Percentiles rank a stretch among this genome's conserved stretches.
phyloP scores from a whole-genome alignment of 2,888 invertebrate genomes.

The Diplolepis rosae region DNA sequence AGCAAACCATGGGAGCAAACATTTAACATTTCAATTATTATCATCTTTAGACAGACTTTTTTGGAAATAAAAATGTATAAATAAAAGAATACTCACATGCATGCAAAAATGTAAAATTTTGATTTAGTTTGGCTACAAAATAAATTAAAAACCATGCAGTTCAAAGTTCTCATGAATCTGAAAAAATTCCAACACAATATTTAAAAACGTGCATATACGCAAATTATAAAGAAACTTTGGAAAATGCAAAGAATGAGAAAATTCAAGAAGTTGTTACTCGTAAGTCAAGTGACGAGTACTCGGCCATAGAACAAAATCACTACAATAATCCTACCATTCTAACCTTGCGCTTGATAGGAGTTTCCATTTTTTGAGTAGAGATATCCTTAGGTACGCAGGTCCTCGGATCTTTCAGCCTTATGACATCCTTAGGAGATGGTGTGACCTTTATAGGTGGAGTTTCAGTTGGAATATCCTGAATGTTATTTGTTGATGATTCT shows the following conservation, averaged over 20 bases:
- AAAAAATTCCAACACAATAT: not conserved
- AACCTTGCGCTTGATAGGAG: conserved; percentile 72
- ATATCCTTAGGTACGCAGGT: conserved; percentile 67
- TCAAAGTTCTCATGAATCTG: too few relatives aligned
- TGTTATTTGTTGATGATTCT: not conserved
- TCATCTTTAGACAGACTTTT: not conserved
- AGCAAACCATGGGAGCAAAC: too few relatives aligned
- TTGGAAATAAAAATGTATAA: not conserved
- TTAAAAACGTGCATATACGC: conserved; percentile 20
- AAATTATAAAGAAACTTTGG: conserved; percentile 32
- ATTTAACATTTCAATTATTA: not conserved
- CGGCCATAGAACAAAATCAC: conserved; percentile 51
- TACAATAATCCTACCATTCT: conserved; percentile 61
- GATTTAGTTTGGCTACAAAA: not conserved
- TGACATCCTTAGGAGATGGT: conserved; percentile 36
- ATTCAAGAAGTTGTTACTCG: conserved; percentile 25
- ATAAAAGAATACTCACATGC: not conserved
- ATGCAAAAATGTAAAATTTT: not conserved
- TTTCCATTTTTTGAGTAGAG: conserved; percentile 63
- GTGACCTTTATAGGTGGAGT: not conserved
- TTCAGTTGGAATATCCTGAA: not conserved
- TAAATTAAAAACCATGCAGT: not conserved
- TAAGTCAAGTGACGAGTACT: conserved; percentile 31
- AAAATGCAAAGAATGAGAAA: conserved; percentile 31
- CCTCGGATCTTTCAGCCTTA: conserved; percentile 66